These are phyloP conservation scores for Sycophila sp. DNA, from an alignment of 1,140 invertebrate genomes.

Conservation along the genomic window DNA sequence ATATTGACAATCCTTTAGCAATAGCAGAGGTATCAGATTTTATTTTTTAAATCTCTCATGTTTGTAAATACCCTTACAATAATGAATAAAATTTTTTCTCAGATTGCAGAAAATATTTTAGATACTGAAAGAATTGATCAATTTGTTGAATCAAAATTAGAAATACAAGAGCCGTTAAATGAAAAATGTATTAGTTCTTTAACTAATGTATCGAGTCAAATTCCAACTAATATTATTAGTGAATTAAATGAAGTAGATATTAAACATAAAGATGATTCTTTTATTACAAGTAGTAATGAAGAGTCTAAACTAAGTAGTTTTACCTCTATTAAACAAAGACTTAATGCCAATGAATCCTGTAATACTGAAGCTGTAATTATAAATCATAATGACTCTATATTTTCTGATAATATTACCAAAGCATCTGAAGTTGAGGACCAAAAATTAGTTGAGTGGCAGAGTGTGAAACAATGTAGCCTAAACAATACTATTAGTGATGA, in stretches of 20 bases:
- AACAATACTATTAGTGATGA: not conserved
- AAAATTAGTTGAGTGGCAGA: not conserved
- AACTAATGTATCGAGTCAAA: slow-evolving; percentile 16
- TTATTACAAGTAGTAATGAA: not conserved
- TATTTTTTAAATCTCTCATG: not conserved
- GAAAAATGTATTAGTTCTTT: slow-evolving; percentile 12
- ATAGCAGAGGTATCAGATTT: not conserved
- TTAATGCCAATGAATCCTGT: not conserved
- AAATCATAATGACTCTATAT: not conserved
- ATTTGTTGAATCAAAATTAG: not conserved
- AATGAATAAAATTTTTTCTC: not conserved
- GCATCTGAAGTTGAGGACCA: not conserved
- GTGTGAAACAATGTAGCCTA: not conserved
- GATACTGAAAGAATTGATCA: not conserved
- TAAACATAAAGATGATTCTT: not conserved
- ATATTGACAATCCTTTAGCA: not conserved
- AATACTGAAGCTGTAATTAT: not conserved
- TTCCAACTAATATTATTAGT: not conserved
- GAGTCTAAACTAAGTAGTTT: not conserved
- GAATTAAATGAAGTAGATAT: not conserved
- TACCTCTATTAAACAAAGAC: not conserved
- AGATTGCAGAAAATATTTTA: not conserved
- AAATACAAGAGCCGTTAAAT: not conserved
- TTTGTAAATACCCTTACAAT: too few species aligned
- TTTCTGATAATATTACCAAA: slow-evolving; percentile 11